phyloP scores from a whole-genome alignment of 2,888 invertebrate species.

The Drosophila colorata region DNA sequence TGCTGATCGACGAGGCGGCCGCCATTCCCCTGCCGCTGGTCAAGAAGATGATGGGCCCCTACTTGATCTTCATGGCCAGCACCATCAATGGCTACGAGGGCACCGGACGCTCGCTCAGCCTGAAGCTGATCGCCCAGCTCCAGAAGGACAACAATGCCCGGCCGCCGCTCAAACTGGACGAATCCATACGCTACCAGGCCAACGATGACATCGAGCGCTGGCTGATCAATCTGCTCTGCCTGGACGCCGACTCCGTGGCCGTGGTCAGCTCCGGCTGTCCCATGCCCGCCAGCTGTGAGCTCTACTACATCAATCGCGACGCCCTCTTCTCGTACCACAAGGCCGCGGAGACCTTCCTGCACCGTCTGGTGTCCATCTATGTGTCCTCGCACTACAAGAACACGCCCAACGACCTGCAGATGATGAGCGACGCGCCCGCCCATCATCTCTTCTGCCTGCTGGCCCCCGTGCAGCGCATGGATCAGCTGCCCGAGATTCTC shows the following conservation, averaged over 20 bases:
- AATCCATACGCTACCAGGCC: conserved; percentile 96
- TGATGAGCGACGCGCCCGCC: conserved; percentile 99
- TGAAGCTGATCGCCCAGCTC: conserved; percentile 97
- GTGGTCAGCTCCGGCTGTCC: conserved; percentile 92
- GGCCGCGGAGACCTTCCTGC: conserved; percentile 96
- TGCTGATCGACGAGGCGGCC: conserved; percentile 99
- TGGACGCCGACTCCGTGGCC: conserved; percentile 91
- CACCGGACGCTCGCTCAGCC: conserved; percentile 97
- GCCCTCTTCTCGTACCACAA: conserved; percentile 98
- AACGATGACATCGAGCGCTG: conserved; percentile 96
- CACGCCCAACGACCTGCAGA: conserved; percentile 98
- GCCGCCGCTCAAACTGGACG: conserved; percentile 89
- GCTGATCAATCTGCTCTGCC: conserved; percentile 95
- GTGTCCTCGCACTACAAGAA: conserved; percentile 99
- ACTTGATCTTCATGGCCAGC: conserved; percentile 97
- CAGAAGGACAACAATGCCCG: conserved; percentile 88
- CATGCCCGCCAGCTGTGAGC: conserved; percentile 94
- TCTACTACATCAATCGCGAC: conserved; percentile 95
- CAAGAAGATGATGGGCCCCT: conserved; percentile 94
- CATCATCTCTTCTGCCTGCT: conserved; percentile 98
- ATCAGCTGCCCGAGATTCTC: conserved; percentile 95
- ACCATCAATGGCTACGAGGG: conserved; percentile 99
- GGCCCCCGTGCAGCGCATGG: conserved; percentile 92
- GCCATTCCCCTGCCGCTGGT: conserved; percentile 98
- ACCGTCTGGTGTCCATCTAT: conserved; percentile 95